Evolutionary conservation across 2,113 vertebrate species (phyloP).

Genomic region (Vulpes ferrilata): DNA sequence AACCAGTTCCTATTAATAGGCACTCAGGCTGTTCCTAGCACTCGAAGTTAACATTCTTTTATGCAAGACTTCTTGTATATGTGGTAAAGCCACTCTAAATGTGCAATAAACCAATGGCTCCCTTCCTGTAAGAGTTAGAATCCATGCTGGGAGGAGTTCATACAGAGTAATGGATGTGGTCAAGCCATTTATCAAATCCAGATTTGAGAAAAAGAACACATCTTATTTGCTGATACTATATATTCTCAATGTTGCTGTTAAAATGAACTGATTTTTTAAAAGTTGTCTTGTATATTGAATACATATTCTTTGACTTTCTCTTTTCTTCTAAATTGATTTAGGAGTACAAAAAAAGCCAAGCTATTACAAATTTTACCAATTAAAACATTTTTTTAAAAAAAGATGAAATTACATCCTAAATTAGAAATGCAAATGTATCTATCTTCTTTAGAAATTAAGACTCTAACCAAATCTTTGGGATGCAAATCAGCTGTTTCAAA

Average conservation of each 20-base stretch:
- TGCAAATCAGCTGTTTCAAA: background rate
- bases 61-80: background rate
- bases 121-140: background rate
- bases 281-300: background rate
- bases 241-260: background rate
- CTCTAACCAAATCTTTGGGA: background rate
- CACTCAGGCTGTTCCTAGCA: background rate
- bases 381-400: background rate
- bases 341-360: background rate
- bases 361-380: background rate
- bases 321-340: background rate
- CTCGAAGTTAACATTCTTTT: background rate
- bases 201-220: constrained; percentile 1
- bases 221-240: background rate
- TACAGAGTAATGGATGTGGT: background rate
- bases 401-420: background rate
- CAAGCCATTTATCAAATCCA: background rate
- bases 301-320: background rate
- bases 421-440: background rate
- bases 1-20: background rate
- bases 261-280: constrained; percentile 32
- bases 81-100: background rate
- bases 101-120: background rate
- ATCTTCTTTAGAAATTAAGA: background rate
- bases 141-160: background rate